Conservation (phyloP, 2,888 invertebrate species). For the Phalangium opilio region DNA sequence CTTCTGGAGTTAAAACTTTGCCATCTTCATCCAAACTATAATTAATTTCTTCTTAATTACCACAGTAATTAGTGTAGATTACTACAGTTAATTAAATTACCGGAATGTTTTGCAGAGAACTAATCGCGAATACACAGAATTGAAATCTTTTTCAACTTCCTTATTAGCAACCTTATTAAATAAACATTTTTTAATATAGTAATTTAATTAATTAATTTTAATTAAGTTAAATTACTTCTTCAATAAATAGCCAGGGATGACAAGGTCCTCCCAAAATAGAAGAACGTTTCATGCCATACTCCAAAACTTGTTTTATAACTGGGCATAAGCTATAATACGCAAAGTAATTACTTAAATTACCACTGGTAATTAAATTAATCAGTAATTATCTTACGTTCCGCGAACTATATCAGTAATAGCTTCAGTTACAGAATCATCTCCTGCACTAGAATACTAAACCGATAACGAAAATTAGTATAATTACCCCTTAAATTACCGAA, state of each 20-base stretch:
- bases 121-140: slow-evolving; percentile 89
- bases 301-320: slow-evolving; percentile 77
- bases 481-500: not conserved
- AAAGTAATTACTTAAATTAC: slow-evolving; percentile 12
- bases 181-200: too few relatives aligned
- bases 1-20: slow-evolving; percentile 95
- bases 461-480: slow-evolving; percentile 1
- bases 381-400: slow-evolving; percentile 50
- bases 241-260: slow-evolving; percentile 98
- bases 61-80: too few relatives aligned
- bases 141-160: slow-evolving; percentile 94
- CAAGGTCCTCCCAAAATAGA: slow-evolving; percentile 70
- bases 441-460: slow-evolving; percentile 51
- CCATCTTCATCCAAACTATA: slow-evolving; percentile 83
- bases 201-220: too few relatives aligned
- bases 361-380: not conserved
- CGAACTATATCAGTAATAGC: slow-evolving; percentile 91
- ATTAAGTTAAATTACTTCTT: slow-evolving; percentile 43
- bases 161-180: slow-evolving; percentile 56
- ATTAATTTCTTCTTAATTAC: too few relatives aligned
- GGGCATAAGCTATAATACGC: slow-evolving; percentile 56
- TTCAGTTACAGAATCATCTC: slow-evolving; percentile 94
- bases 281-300: slow-evolving; percentile 86
- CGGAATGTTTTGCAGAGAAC: slow-evolving; percentile 95
- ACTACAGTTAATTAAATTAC: too few relatives aligned